Base-by-base conservation (phyloP, 2,888 invertebrate species). In the Philaethria dido region DNA sequence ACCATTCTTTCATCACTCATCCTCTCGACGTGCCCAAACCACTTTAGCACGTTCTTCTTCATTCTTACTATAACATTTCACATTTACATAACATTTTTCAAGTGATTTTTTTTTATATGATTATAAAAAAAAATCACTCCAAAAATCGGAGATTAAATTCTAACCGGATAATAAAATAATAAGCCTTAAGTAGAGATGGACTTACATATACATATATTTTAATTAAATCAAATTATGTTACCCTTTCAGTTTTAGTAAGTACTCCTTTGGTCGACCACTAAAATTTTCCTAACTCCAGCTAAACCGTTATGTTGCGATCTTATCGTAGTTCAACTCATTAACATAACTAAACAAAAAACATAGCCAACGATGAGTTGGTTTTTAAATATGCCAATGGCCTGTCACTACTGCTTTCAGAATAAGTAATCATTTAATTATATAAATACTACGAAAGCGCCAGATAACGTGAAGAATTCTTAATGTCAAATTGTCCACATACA, bases 321-420 rank as follows among this genome's bases (percentile, higher is more conserved):
- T 50, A 50, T 25, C 25, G 4, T 29, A 29, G 25, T 50, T 50
- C 50, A 50, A 9, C 25, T 29, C 25, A 50, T 50, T 50, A 50
- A 3, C 50, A 50, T 50, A 50, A 25, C n/a, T 50, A 29, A 50
- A 29, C 3, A 50, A 50, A 50, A 29, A 22, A 48, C 47, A 25
- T n/a, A 22, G 0, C n/a, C n/a, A 50, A 9, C 29, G n/a, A 50
- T 50, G 29, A 29, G 16, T 50, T n/a, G 29, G n/a, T 16, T 29
- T 50, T 50, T 50, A 50, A 50, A 29, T 48, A 48, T 50, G 50
- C 29, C 50, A 50, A 29, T 50, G 50, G 50, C 29, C 4, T 29
- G 16, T 29, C 25, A 16, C 50, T 16, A 16, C 50, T 50, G 29
- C 50, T 29, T 50, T 25, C n/a, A 50, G 16, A 50, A 50, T 50